Evolutionary conservation across 2,888 invertebrate genomes (phyloP).

Genomic region (Eurois occulta): DNA sequence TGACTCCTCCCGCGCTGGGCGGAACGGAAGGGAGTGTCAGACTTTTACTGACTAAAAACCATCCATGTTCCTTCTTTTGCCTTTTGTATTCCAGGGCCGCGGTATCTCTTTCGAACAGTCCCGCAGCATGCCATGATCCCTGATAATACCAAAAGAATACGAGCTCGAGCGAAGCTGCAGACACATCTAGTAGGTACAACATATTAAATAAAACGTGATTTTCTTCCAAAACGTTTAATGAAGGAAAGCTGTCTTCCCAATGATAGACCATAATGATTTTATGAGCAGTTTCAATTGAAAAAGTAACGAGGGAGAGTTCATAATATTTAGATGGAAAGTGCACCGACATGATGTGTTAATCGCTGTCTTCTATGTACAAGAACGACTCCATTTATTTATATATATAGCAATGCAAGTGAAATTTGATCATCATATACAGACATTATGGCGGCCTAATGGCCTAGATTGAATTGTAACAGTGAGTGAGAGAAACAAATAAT

Average conservation of each 20-base stretch:
- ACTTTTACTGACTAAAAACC: no score
- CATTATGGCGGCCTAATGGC: slow-evolving; percentile 33
- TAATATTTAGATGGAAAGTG: slow-evolving; percentile 30
- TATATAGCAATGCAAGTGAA: slow-evolving; percentile 49
- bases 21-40: no score
- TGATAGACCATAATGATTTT: slow-evolving; percentile 6
- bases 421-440: slow-evolving; percentile 46
- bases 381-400: slow-evolving; percentile 18
- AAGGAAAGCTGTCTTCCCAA: background rate
- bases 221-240: background rate
- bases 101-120: no score
- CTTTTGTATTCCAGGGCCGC: no score
- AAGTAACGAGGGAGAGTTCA: slow-evolving; percentile 27
- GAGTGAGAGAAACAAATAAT: slow-evolving; percentile 30
- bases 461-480: slow-evolving; percentile 43
- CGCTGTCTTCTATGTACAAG: slow-evolving; percentile 29
- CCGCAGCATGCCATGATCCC: no score
- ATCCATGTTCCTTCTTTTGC: no score
- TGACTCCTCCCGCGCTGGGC: no score
- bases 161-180: no score
- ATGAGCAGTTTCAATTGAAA: slow-evolving; percentile 30
- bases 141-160: no score
- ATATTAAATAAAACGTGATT: background rate
- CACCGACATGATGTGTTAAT: slow-evolving; percentile 41
- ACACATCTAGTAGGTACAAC: no score